Conservation (phyloP, 2,797 vertebrate genomes). For the Siniperca obscura region DNA sequence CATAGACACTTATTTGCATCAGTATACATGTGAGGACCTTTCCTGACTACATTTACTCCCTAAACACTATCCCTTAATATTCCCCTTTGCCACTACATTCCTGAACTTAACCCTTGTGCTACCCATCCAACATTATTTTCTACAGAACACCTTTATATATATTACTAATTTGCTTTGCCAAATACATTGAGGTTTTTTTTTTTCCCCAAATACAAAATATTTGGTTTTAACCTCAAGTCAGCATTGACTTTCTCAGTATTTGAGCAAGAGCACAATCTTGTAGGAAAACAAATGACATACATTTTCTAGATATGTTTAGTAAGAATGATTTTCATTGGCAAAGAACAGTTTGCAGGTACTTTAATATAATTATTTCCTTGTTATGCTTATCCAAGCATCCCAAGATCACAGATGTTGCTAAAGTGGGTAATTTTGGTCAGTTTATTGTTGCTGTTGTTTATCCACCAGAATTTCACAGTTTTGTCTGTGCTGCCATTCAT, state of each 20-base stretch:
- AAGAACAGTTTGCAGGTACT: not conserved
- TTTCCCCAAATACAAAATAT: no score
- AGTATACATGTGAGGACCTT: slow-evolving; percentile 7
- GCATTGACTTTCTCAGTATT: no score
- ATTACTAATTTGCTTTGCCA: not conserved
- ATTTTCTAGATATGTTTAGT: no score
- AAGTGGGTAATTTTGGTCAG: not conserved
- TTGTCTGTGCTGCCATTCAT: not conserved
- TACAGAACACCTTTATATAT: not conserved
- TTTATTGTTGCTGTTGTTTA: not conserved
- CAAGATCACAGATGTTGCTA: not conserved
- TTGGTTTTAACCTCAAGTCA: no score
- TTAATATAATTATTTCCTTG: not conserved
- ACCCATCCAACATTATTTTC: not conserved
- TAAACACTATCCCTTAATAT: not conserved
- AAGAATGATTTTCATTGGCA: no score
- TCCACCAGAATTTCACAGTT: not conserved
- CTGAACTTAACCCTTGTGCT: not conserved
- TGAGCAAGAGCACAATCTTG: no score
- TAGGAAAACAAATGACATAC: no score
- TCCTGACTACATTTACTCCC: slow-evolving; percentile 15
- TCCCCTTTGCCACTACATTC: not conserved
- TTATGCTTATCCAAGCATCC: not conserved
- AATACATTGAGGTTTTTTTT: not conserved
- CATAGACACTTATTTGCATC: slow-evolving; percentile 34